Evolutionary conservation across 2,797 vertebrate genomes (phyloP), one percentile per base, ranked within the genome.

Genomic region (Rhadinocentrus ornatus): DNA sequence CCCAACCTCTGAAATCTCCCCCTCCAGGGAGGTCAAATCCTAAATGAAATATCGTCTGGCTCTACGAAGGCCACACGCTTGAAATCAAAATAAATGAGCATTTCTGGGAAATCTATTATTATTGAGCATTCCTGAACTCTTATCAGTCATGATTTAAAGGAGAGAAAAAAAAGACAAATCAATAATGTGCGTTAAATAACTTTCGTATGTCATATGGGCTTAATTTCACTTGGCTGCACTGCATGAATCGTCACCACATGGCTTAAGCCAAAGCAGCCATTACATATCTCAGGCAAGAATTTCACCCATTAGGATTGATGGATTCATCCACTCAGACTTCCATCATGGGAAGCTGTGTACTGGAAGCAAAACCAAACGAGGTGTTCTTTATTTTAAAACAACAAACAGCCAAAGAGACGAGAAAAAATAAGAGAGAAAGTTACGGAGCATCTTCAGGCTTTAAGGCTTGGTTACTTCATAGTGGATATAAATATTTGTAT

Each of bases 401-500:
- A 13, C 52, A 29, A 55, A 66, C 24, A 39, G 5, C 1, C 12
- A 41, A 41, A 9, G 15, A 12, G 32, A 61, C 20, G 32, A 1
- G 41, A 9, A 20, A n/a, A 46, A 20, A 46, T 20, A 5, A 35
- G 29, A 27, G 54, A 75, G 26, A 66, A 60, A 71, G 71, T 75
- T 35, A 32, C 15, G 34, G 50, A 76, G 62, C 70, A 71, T 80
- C 35, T 62, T 6, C 1, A 58, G 59, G 64, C 69, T 77, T 69
- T 67, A 65, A 77, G 37, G 31, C 58, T 29, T 66, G 50, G 4
- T 75, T 35, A 57, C 68, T 48, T 81, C 12, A 35, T 26, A 16
- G 34, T 24, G 6, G 62, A 86, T 67, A 75, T 72, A 77, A 86
- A 86, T 79, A 81, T 78, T 75, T 80, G 78, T 73, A 13, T 48